Evolutionary conservation across 2,113 vertebrate species (phyloP).

Genomic region (Epinephelus cyanopodus): DNA sequence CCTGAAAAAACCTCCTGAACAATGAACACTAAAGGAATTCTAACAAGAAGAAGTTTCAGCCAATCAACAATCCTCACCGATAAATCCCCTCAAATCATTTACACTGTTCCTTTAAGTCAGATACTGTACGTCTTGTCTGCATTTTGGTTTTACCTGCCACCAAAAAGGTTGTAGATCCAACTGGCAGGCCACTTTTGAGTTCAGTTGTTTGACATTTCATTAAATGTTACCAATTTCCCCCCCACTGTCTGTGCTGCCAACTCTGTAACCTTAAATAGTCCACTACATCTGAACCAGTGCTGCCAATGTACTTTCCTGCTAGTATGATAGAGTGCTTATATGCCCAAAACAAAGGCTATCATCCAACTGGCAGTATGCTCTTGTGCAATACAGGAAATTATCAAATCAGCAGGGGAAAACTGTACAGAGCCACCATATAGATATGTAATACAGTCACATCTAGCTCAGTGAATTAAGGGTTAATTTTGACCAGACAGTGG

Average conservation of each 20-base stretch:
- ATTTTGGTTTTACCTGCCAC: not conserved
- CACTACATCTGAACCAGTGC: not conserved
- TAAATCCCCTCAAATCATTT: no score
- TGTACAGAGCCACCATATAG: no score
- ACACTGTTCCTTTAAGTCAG: not conserved
- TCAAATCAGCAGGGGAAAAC: no score
- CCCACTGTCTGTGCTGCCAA: not conserved
- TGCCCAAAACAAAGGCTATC: not conserved
- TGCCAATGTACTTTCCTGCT: not conserved
- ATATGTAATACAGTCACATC: no score
- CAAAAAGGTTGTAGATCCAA: not conserved
- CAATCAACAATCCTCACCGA: no score
- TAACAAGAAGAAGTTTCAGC: no score
- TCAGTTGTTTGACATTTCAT: not conserved
- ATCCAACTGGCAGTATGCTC: not conserved
- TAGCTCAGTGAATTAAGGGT: no score
- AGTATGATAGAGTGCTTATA: not conserved
- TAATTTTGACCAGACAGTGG: no score
- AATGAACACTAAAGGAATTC: no score
- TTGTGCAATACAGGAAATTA: not conserved
- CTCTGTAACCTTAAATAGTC: not conserved
- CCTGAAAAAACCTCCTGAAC: no score
- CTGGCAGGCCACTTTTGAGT: not conserved
- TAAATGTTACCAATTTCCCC: not conserved
- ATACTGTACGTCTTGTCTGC: not conserved